Evolutionary conservation across 2,888 invertebrate species (phyloP).

Genomic region (Strigamia transsilvanica): DNA sequence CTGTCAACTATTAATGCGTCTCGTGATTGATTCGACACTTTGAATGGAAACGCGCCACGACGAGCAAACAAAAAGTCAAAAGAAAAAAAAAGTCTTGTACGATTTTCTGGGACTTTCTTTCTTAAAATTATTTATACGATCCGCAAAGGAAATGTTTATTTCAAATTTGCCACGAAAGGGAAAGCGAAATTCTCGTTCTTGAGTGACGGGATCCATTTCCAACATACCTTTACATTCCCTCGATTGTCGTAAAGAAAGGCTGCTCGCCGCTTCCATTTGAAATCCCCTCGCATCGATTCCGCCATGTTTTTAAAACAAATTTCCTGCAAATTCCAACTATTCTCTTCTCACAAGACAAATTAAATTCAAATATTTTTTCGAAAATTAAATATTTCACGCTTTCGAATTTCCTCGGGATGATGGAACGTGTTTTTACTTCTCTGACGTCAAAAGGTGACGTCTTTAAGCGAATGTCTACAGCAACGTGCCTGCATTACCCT

Average conservation of each 20-base stretch:
- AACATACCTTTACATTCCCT: constrained; percentile 3
- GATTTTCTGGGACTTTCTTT: background rate
- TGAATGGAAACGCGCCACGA: background rate
- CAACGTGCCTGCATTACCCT: background rate
- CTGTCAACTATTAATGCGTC: background rate
- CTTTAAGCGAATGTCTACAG: background rate
- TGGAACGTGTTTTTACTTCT: background rate
- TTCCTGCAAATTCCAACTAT: background rate
- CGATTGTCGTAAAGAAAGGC: background rate
- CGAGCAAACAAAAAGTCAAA: background rate
- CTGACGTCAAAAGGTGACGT: background rate
- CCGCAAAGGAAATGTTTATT: background rate
- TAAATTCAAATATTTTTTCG: too few species aligned
- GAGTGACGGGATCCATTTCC: background rate
- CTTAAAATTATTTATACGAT: background rate
- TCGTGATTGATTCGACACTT: background rate
- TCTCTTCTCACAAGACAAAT: background rate
- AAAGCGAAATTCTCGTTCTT: background rate
- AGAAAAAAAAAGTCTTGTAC: background rate
- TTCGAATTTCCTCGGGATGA: background rate
- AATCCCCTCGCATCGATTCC: background rate
- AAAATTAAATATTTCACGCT: background rate
- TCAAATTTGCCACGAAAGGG: background rate
- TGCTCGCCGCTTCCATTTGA: background rate
- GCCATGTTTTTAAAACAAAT: background rate